phyloP scores from a whole-genome alignment of 2,113 vertebrate species.

The Raphicerus campestris region DNA sequence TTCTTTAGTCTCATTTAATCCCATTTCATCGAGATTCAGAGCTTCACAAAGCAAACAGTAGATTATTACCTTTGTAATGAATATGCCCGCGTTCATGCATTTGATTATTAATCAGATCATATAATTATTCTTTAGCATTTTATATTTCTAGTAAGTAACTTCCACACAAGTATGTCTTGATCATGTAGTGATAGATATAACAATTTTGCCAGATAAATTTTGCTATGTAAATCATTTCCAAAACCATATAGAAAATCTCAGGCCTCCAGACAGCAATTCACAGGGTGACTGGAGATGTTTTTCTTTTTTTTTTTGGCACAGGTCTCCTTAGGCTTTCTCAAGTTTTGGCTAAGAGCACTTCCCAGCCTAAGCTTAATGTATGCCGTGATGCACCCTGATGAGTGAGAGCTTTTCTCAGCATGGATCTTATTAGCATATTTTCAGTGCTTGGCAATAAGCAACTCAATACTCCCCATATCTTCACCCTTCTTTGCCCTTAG shows the following conservation, averaged over 20 bases:
- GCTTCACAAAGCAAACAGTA: background rate
- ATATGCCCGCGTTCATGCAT: background rate
- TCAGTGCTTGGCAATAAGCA: conserved; percentile 66
- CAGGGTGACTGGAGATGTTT: background rate
- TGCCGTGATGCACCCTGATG: conserved; percentile 66
- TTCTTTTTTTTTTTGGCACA: conserved; percentile 26
- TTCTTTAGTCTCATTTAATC: background rate
- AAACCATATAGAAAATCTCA: background rate
- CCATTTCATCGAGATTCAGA: background rate
- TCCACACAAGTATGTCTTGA: background rate
- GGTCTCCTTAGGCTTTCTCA: background rate
- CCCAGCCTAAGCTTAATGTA: conserved; percentile 52
- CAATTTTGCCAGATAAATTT: background rate
- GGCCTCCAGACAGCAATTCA: background rate
- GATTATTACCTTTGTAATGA: background rate
- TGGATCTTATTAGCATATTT: conserved; percentile 72
- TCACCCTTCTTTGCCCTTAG: conserved; percentile 42
- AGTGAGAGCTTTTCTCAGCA: conserved; percentile 70
- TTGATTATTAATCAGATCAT: background rate
- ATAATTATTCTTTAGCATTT: background rate
- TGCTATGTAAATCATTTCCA: background rate
- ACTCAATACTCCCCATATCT: conserved; percentile 39
- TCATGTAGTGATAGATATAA: background rate
- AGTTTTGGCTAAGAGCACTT: conserved; percentile 54
- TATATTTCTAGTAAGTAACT: background rate